These are phyloP conservation scores for Trichoplusia ni DNA, from an alignment of 1,140 invertebrate genomes.

Conservation along the genomic window DNA sequence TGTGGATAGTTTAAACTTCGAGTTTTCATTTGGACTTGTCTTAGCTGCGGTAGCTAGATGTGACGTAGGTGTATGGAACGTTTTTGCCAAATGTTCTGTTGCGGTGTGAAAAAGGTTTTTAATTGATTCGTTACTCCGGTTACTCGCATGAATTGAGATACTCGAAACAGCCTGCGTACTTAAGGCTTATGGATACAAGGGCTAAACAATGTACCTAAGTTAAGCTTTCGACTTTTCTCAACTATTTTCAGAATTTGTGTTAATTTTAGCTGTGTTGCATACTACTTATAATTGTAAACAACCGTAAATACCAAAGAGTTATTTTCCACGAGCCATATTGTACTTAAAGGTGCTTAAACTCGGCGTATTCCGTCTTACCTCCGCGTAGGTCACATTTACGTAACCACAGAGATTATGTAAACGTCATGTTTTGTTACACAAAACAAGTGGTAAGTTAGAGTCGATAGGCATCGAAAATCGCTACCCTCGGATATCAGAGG, in stretches of 20 bases:
- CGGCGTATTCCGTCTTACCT: not conserved
- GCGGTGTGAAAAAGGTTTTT: no score
- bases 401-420: conserved; percentile 28
- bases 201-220: no score
- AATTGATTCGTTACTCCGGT: no score
- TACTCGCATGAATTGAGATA: no score
- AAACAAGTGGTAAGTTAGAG: conserved; percentile 23
- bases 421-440: conserved; percentile 25
- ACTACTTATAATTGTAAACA: no score
- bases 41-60: not conserved
- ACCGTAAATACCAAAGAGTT: not conserved
- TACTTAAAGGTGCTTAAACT: conserved; percentile 6
- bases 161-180: no score
- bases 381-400: conserved; percentile 25
- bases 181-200: no score
- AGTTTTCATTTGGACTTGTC: conserved; percentile 19
- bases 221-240: no score
- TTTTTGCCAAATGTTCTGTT: no score
- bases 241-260: no score
- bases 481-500: conserved; percentile 37
- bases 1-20: conserved; percentile 62
- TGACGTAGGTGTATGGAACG: no score
- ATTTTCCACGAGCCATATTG: not conserved
- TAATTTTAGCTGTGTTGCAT: no score
- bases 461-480: conserved; percentile 26